These are phyloP conservation scores for Catostomus latipinnis DNA, from an alignment of 2,797 vertebrate species.

Conservation along the genomic window DNA sequence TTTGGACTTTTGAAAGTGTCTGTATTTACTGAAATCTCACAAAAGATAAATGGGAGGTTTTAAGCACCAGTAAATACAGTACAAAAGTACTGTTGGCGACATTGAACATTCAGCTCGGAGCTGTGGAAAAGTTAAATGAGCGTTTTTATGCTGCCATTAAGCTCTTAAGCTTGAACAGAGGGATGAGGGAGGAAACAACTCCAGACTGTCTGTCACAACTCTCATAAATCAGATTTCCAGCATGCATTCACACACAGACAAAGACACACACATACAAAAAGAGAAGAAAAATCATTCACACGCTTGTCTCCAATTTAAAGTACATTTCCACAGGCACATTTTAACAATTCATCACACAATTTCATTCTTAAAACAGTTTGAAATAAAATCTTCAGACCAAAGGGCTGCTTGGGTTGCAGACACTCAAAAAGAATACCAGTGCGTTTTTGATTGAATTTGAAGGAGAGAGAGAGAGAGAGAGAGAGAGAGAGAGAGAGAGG, in stretches of 20 bases:
- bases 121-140: slow-evolving; percentile 31
- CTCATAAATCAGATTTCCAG: slow-evolving; percentile 56
- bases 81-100: slow-evolving; percentile 36
- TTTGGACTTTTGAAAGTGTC: slow-evolving; percentile 14
- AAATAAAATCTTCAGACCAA: slow-evolving; percentile 47
- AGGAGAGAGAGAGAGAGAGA: background rate
- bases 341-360: slow-evolving; percentile 39
- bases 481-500: background rate
- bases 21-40: slow-evolving; percentile 37
- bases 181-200: slow-evolving; percentile 51
- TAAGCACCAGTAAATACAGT: slow-evolving; percentile 42
- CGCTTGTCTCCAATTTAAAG: slow-evolving; percentile 39
- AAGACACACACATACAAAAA: slow-evolving; percentile 12
- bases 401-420: slow-evolving; percentile 47
- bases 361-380: background rate
- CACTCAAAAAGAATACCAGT: slow-evolving; percentile 8
- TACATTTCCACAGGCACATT: slow-evolving; percentile 48
- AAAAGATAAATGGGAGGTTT: slow-evolving; percentile 36
- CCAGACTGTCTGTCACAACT: slow-evolving; percentile 52
- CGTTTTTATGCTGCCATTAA: slow-evolving; percentile 50
- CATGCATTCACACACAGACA: slow-evolving; percentile 22
- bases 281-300: slow-evolving; percentile 18
- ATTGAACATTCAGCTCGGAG: background rate
- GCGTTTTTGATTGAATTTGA: slow-evolving; percentile 21
- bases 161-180: slow-evolving; percentile 46